Percentiles rank a stretch among this genome's conserved stretches.
Evolutionary conservation across 2,797 vertebrate species (phyloP).

Genomic region (Siniperca obscura): DNA sequence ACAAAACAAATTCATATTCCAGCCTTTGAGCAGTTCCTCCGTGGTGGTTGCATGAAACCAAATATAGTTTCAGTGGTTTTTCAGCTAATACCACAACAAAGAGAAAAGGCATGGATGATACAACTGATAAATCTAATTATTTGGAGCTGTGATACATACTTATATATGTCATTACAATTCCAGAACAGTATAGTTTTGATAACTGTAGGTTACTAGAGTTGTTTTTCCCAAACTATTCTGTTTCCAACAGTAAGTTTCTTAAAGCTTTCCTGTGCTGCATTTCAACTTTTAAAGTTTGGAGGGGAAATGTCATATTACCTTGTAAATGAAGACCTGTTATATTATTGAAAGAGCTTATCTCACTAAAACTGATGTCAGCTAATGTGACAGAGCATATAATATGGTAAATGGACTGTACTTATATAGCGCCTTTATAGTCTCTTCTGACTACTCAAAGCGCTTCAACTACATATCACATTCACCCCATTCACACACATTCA

Average conservation of each 20-base stretch:
- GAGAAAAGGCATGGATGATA: not conserved
- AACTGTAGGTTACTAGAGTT: not conserved
- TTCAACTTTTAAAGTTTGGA: not conserved
- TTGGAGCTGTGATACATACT: not conserved
- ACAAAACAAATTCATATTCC: conserved; percentile 32
- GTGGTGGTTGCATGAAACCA: conserved; percentile 50
- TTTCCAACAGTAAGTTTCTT: not conserved
- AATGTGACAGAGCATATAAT: not conserved
- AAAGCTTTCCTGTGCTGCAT: not conserved
- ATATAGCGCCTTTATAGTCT: no score
- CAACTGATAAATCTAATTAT: conserved; percentile 8
- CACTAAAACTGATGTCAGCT: not conserved
- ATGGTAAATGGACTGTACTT: no score
- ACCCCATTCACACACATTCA: no score
- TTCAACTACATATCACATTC: no score
- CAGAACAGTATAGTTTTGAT: not conserved
- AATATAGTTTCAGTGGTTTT: conserved; percentile 78
- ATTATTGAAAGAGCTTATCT: not conserved
- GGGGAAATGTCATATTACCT: not conserved
- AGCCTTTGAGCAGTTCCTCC: conserved; percentile 41
- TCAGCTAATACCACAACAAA: conserved; percentile 75
- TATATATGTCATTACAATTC: not conserved
- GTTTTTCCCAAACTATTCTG: not conserved
- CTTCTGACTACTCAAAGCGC: no score
- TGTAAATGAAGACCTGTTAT: not conserved